Conservation (phyloP, 2,888 invertebrate species). For the Polyploca ridens region DNA sequence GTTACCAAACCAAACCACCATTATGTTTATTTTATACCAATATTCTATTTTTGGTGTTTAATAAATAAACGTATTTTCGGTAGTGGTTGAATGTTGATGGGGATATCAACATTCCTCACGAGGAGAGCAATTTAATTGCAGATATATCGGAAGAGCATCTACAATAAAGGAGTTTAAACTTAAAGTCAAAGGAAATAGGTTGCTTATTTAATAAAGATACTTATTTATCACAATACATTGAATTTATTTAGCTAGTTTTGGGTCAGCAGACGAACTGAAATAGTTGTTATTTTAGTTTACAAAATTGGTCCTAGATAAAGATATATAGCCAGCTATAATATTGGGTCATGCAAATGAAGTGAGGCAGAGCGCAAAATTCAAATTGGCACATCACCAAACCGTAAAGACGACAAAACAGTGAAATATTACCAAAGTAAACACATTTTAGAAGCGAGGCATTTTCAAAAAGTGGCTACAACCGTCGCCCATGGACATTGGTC, state of each 20-base stretch:
- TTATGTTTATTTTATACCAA: neutral
- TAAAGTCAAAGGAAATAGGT: too few species aligned
- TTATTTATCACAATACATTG: too few species aligned
- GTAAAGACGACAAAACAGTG: neutral
- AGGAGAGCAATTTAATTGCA: neutral
- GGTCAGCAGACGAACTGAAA: neutral
- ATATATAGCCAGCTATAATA: neutral
- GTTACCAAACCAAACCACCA: neutral
- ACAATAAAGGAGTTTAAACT: neutral
- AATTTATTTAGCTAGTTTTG: neutral
- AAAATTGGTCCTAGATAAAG: neutral
- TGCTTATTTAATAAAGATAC: too few species aligned
- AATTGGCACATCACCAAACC: constrained; percentile 3
- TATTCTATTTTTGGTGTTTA: constrained; percentile 4
- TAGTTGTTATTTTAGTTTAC: neutral
- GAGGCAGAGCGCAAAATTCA: neutral
- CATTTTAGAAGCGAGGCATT: too few species aligned
- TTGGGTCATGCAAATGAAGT: constrained; percentile 7
- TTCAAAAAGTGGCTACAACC: too few species aligned
- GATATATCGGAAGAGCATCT: neutral
- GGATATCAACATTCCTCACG: neutral
- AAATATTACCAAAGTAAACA: neutral
- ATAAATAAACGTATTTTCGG: neutral
- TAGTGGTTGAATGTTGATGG: neutral
- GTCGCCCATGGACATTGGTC: too few species aligned